Base-by-base conservation (phyloP, 2,888 invertebrate species). In the Heliconius ismenius region DNA sequence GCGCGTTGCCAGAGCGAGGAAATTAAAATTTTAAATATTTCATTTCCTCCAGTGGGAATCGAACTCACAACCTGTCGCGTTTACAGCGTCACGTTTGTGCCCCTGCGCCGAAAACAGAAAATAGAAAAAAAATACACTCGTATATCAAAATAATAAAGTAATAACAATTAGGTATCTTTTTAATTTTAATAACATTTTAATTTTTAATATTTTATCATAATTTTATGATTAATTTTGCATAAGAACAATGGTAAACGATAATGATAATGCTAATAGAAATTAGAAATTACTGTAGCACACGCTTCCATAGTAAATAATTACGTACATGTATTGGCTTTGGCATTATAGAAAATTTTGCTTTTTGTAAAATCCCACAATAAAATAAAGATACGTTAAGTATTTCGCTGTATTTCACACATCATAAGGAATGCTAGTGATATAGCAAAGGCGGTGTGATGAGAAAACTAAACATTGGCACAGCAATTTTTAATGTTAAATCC, bases 391-490 rank as follows among this genome's bases (percentile, higher is more conserved):
- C 6, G 24, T 7, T 39, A 67, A 24, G n/a, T 65, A 65, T n/a
- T 36, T 36, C 4, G 65, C 36, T 67, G 24, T 39, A 15, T 24
- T 36, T 64, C 15, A 67, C 24, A 24, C n/a, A 39, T 43, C 9
- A 43, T 43, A 18, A 43, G 15, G 39, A 65, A 24, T 36, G 6
- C 7, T 13, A 39, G 39, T 65, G 65, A 49, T 49, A 49, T 28
- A 15, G 26, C 39, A 7, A 70, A 10, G 54, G 58, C 18, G 26
- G 32, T 28, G n/a, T 13, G 32, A n/a, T 73, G 73, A 39, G 62
- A 73, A 73, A 73, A 73, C 11, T 63, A 73, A 62, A 73, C 62
- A 73, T 73, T 73, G 10, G 39, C 73, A 58, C 36, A 58, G 9
- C 39, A 49, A 28, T 64, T 26, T 73, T 49, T 63, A 64, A 73